Conservation (phyloP, 1,140 invertebrate species). For the Phortica variegata region DNA sequence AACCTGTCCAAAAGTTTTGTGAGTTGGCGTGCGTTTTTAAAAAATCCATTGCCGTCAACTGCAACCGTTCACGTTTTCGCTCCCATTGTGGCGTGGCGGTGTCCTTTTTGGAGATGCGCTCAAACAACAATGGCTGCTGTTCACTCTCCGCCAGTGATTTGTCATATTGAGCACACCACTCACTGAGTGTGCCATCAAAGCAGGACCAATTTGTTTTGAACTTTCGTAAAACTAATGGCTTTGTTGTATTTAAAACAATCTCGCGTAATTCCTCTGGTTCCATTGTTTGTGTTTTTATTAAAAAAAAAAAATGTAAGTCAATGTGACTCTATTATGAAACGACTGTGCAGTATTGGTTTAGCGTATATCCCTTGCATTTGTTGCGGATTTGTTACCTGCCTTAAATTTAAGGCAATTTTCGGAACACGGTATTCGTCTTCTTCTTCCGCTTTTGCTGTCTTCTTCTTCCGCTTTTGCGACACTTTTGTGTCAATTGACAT, state of each 20-base stretch:
- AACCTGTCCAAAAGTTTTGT: constrained; percentile 63
- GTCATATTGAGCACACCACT: constrained; percentile 60
- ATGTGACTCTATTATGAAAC: too few species aligned
- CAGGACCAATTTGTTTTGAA: constrained; percentile 39
- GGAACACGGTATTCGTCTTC: too few species aligned
- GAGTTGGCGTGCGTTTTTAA: constrained; percentile 44
- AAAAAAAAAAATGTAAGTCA: not conserved
- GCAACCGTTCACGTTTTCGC: constrained; percentile 61
- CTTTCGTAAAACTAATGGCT: constrained; percentile 35
- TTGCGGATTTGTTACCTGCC: too few species aligned
- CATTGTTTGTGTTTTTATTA: not conserved
- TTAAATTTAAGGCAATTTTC: too few species aligned
- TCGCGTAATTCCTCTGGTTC: constrained; percentile 23
- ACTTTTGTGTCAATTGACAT: too few species aligned
- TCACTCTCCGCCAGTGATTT: too few species aligned
- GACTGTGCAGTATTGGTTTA: too few species aligned
- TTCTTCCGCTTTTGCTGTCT: too few species aligned
- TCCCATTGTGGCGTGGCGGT: constrained; percentile 75
- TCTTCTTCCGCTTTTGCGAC: too few species aligned
- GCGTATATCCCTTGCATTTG: too few species aligned
- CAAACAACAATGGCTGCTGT: constrained; percentile 50
- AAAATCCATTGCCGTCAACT: constrained; percentile 67
- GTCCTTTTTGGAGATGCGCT: constrained; percentile 49
- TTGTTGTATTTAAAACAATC: constrained; percentile 38
- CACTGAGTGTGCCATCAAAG: constrained; percentile 45